These are phyloP conservation scores for Parapsyche elsis DNA, from an alignment of 1,140 invertebrate species.

Conservation along the genomic window DNA sequence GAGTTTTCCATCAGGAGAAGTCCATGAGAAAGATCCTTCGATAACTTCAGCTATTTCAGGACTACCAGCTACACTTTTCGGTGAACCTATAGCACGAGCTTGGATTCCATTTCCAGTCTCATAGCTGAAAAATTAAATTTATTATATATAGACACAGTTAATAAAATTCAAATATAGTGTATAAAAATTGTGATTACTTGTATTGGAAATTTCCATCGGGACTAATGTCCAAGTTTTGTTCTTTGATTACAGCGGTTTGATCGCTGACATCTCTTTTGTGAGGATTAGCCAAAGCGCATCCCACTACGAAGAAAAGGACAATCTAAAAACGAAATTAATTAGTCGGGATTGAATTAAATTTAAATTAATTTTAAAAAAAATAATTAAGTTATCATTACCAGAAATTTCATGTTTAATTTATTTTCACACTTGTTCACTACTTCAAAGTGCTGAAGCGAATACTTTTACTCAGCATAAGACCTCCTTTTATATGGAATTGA, in stretches of 20 bases:
- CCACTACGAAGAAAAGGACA: slow-evolving; percentile 36
- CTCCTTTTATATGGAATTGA: slow-evolving; percentile 45
- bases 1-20: slow-evolving; percentile 61
- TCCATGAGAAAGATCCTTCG: slow-evolving; percentile 62
- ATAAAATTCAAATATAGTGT: neutral
- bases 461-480: neutral
- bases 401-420: slow-evolving; percentile 47
- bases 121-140: slow-evolving; percentile 59
- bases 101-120: slow-evolving; percentile 66
- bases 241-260: slow-evolving; percentile 44
- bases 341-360: neutral
- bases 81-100: slow-evolving; percentile 60
- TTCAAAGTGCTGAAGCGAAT: slow-evolving; percentile 32
- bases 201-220: slow-evolving; percentile 52
- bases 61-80: slow-evolving; percentile 59
- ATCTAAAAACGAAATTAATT: neutral
- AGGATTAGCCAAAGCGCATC: slow-evolving; percentile 29
- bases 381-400: slow-evolving; percentile 44
- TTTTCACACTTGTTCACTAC: slow-evolving; percentile 36
- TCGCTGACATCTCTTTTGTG: slow-evolving; percentile 34
- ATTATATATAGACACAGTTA: neutral
- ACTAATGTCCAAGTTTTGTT: slow-evolving; percentile 43
- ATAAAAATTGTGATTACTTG: slow-evolving; percentile 34
- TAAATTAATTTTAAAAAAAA: too few species aligned
- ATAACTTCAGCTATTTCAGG: slow-evolving; percentile 55